These are phyloP conservation scores for Gymnocheta viridis DNA, from an alignment of 2,888 invertebrate species.

Conservation along the genomic window DNA sequence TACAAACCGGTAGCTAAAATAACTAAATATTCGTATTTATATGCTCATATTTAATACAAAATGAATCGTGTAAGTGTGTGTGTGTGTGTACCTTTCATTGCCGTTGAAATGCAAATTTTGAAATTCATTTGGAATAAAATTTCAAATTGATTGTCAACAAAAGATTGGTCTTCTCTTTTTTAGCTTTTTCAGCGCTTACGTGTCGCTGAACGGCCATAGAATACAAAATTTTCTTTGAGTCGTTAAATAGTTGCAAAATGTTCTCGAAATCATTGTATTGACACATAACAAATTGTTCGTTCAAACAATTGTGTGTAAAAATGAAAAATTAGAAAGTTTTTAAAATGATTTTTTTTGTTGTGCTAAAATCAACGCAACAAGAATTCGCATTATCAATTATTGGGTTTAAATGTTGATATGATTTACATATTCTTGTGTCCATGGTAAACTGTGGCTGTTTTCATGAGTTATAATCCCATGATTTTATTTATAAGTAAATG, in stretches of 20 bases:
- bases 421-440: no score
- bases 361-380: neutral
- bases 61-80: neutral
- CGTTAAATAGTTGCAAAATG: neutral
- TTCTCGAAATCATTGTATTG: neutral
- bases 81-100: neutral
- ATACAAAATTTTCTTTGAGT: constrained; percentile 15
- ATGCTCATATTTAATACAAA: neutral
- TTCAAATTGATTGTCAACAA: constrained; percentile 14
- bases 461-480: no score
- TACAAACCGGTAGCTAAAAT: constrained; percentile 30
- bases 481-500: no score
- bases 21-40: constrained; percentile 11
- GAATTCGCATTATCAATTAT: neutral
- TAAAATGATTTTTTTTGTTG: neutral
- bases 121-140: constrained; percentile 24
- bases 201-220: constrained; percentile 11
- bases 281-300: neutral
- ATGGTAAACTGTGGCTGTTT: no score
- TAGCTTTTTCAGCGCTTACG: neutral
- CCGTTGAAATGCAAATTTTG: constrained; percentile 40
- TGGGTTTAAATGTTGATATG: neutral
- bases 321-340: constrained; percentile 11
- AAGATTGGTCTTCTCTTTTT: constrained; percentile 14
- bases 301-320: neutral